Percentiles rank a stretch among this genome's conserved stretches.
These are phyloP conservation scores for Melolontha melolontha DNA, from an alignment of 2,888 invertebrate species.

Conservation along the genomic window DNA sequence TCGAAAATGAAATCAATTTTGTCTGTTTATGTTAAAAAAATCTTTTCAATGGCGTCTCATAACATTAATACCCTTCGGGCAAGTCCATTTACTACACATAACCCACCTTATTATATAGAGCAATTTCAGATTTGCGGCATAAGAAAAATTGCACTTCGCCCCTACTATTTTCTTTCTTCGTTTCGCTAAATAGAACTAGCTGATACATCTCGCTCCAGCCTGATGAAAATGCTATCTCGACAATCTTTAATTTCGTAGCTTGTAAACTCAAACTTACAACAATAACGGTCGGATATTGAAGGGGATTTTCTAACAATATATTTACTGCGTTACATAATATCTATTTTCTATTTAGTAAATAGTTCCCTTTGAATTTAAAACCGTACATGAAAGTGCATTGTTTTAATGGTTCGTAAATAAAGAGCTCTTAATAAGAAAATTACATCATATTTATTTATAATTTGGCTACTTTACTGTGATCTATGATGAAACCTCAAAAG, in stretches of 20 bases:
- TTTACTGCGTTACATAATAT: slow-evolving; percentile 39
- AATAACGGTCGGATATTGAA: slow-evolving; percentile 51
- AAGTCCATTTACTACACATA: slow-evolving; percentile 60
- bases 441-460: too few species aligned
- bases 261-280: slow-evolving; percentile 61
- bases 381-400: slow-evolving; percentile 23
- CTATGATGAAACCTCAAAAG: too few species aligned
- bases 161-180: slow-evolving; percentile 53
- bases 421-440: too few species aligned
- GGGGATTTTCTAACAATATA: slow-evolving; percentile 49
- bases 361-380: slow-evolving; percentile 32
- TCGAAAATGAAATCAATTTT: slow-evolving; percentile 27
- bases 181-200: slow-evolving; percentile 58
- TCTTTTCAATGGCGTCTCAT: slow-evolving; percentile 39
- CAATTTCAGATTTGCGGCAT: slow-evolving; percentile 62
- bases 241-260: slow-evolving; percentile 73
- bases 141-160: slow-evolving; percentile 61
- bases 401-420: neutral
- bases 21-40: slow-evolving; percentile 32
- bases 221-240: slow-evolving; percentile 73
- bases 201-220: slow-evolving; percentile 63
- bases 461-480: too few species aligned
- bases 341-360: slow-evolving; percentile 37
- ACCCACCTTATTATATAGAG: slow-evolving; percentile 61
- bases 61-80: slow-evolving; percentile 51